Percentiles rank a stretch among this genome's conserved stretches.
These are phyloP conservation scores for Dolomedes plantarius DNA, from an alignment of 2,888 invertebrate species.

Conservation along the genomic window DNA sequence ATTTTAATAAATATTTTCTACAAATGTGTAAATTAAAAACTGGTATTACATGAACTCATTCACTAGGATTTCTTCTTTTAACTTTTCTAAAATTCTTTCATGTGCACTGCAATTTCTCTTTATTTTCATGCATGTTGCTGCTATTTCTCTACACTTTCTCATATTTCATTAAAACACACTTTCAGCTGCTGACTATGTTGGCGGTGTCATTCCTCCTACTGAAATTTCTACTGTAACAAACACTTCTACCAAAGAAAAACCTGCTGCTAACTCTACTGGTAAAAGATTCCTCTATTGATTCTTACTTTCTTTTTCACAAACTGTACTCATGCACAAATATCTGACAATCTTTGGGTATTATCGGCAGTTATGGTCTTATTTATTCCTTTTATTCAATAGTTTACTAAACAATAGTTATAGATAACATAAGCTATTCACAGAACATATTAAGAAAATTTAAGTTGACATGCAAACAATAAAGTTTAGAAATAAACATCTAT, in stretches of 20 bases:
- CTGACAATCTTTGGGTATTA: too few relatives aligned
- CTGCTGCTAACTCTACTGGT: conserved; percentile 62
- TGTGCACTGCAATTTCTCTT: background rate
- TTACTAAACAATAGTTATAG: too few relatives aligned
- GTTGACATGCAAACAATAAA: too few relatives aligned
- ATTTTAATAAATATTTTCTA: too few relatives aligned
- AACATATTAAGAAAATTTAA: too few relatives aligned
- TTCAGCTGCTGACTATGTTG: conserved; percentile 59
- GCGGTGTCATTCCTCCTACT: conserved; percentile 31
- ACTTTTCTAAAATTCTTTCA: background rate
- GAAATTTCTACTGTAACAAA: conserved; percentile 36
- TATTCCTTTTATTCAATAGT: too few relatives aligned
- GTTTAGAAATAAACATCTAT: too few relatives aligned
- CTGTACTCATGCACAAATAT: background rate
- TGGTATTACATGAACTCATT: too few relatives aligned
- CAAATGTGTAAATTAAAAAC: too few relatives aligned
- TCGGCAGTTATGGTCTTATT: too few relatives aligned
- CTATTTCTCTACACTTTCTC: background rate
- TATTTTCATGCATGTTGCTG: background rate
- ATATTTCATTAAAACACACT: conserved; percentile 19
- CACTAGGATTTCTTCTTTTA: background rate
- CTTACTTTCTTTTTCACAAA: background rate
- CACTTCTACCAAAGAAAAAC: conserved; percentile 25
- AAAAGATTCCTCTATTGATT: conserved; percentile 7
- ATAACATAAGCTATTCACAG: too few relatives aligned